Conservation (phyloP, 2,888 invertebrate species). For the Lepidocyrtinus sp. region DNA sequence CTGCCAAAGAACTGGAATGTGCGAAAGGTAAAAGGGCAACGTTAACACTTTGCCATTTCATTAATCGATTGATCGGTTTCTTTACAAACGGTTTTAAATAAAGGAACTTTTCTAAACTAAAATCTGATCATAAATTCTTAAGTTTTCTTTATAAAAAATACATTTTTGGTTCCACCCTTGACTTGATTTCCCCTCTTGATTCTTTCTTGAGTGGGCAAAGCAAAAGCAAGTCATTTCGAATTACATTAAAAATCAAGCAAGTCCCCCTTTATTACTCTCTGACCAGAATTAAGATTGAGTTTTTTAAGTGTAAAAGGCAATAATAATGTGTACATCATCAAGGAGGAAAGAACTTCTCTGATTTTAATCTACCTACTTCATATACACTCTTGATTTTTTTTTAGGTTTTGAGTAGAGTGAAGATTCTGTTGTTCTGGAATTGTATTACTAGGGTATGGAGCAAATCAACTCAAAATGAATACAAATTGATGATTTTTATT, state of each 20-base stretch:
- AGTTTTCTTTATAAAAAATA: too few species aligned
- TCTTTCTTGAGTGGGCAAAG: constrained; percentile 29
- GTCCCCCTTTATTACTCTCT: neutral
- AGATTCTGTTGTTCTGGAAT: constrained; percentile 26
- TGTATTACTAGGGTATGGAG: constrained; percentile 55
- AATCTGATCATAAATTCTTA: too few species aligned
- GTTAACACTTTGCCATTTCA: neutral
- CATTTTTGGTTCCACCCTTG: constrained; percentile 41
- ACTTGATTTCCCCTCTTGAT: neutral
- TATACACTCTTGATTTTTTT: neutral
- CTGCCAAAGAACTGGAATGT: too few species aligned
- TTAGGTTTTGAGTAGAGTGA: neutral
- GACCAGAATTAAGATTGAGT: neutral
- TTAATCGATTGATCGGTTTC: neutral
- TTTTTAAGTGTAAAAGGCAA: neutral
- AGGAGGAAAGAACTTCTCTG: constrained; percentile 12
- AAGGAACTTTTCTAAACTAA: too few species aligned
- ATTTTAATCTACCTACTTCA: constrained; percentile 27
- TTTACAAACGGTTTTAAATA: too few species aligned
- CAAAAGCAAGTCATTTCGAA: constrained; percentile 41
- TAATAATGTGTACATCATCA: constrained; percentile 26
- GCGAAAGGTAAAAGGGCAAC: neutral
- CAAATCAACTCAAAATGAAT: constrained; percentile 70
- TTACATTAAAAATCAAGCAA: constrained; percentile 23
- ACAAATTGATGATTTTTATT: constrained; percentile 69